Evolutionary conservation across 2,113 vertebrate genomes (phyloP), one percentile per base, ranked within the genome.

Genomic region (Gymnogyps californianus): DNA sequence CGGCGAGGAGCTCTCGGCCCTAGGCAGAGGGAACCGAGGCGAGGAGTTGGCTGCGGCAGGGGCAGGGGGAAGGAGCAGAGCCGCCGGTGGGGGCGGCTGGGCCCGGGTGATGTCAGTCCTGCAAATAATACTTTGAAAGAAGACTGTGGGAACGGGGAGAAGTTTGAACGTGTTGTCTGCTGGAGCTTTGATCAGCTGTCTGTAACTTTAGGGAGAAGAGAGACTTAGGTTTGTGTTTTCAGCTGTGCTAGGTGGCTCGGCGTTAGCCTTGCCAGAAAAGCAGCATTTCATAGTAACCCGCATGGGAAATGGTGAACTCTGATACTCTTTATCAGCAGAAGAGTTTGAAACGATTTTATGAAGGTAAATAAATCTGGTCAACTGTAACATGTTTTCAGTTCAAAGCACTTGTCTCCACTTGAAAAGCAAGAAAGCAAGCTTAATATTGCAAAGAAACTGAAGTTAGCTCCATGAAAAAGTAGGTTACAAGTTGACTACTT

Each of bases 111-210:
- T 89, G 91, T 95, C 94, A 94, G 87, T 77, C 44, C n/a, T 49
- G 65, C 72, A 11, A 74, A 29, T 0, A 46, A 40, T 5, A 3
- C 69, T 87, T 65, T 71, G 87, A 77, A 54, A 70, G 80, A 32
- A 66, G 64, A 18, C 64, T 92, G 67, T 95, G 89, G 95, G 93
- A 92, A 69, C 55, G n/a, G 89, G 80, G 93, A 90, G 94, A 89
- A 25, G 86, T 83, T 70, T 57, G 83, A 57, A 69, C 64, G 46
- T 65, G 92, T 89, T 89, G 89, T 71, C 46, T 77, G 89, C 51
- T 21, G 83, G 42, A 55, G 80, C 86, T 95, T 91, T 95, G 91
- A 92, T 92, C 86, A 49, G 29, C 72, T 93, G 64, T 80, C 62
- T 70, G 67, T 86, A 57, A 31, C 62, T 58, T 38, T 3, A 42